These are phyloP conservation scores for Phyllopteryx taeniolatus DNA, from an alignment of 2,113 vertebrate species.

Conservation along the genomic window DNA sequence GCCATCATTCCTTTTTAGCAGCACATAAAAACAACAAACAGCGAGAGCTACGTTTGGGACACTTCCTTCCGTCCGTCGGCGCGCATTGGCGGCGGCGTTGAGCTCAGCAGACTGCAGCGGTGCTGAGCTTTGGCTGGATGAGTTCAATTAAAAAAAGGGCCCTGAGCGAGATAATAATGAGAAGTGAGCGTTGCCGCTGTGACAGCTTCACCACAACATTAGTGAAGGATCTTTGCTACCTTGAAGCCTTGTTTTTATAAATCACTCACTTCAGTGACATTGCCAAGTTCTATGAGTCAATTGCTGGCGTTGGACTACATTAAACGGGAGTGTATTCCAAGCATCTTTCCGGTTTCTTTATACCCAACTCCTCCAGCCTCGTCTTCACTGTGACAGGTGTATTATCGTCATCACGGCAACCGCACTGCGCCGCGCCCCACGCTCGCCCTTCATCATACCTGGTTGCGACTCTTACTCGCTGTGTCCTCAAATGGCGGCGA, in stretches of 20 bases:
- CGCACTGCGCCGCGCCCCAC: slow-evolving; percentile 7
- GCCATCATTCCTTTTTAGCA: slow-evolving; percentile 36
- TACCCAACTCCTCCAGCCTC: not conserved
- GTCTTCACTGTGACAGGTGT: slow-evolving; percentile 9
- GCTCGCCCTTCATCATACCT: not conserved
- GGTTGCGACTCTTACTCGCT: not conserved
- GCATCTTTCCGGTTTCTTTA: not conserved
- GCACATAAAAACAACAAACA: slow-evolving; percentile 27
- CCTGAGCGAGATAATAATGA: slow-evolving; percentile 46
- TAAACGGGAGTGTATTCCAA: not conserved
- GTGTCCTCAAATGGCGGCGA: slow-evolving; percentile 5
- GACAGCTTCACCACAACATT: slow-evolving; percentile 1
- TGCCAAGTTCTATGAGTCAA: not conserved
- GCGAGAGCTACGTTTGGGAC: slow-evolving; percentile 18
- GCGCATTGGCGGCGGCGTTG: slow-evolving; percentile 38
- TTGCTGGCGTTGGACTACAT: not conserved
- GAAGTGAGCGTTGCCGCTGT: slow-evolving; percentile 32
- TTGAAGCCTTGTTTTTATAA: slow-evolving; percentile 9
- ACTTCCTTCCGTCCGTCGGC: slow-evolving; percentile 53
- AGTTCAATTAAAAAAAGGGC: slow-evolving; percentile 52
- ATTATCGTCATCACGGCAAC: slow-evolving; percentile 43
- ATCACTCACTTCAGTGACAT: not conserved
- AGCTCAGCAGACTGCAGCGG: slow-evolving; percentile 43
- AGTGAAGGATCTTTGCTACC: not conserved
- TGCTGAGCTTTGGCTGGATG: slow-evolving; percentile 60